A percentile compares a stretch with the other conserved stretches of the same genome.
These are phyloP conservation scores for Coptotermes formosanus DNA, from an alignment of 1,140 invertebrate species.

Conservation along the genomic window DNA sequence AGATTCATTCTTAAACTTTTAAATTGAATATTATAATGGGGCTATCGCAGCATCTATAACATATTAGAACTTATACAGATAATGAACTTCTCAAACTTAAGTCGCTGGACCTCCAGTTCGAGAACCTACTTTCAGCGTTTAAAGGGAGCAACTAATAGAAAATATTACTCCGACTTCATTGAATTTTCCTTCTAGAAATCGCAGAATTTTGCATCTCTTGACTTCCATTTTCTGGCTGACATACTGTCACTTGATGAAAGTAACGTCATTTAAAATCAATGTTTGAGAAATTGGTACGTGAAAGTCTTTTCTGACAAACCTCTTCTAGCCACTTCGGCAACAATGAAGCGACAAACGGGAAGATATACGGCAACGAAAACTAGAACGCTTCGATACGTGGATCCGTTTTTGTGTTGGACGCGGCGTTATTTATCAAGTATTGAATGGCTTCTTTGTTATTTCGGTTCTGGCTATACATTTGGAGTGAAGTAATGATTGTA, in stretches of 20 bases:
- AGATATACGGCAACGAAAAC: too few relatives aligned
- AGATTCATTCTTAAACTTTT: too few relatives aligned
- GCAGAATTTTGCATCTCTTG: not conserved
- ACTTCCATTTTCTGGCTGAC: not conserved
- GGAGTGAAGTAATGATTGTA: too few relatives aligned
- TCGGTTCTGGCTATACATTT: too few relatives aligned
- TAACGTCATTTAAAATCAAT: not conserved
- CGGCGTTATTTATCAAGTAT: too few relatives aligned
- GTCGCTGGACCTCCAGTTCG: not conserved
- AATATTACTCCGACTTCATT: not conserved
- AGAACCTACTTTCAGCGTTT: not conserved
- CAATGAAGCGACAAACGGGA: too few relatives aligned
- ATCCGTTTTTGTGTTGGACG: too few relatives aligned
- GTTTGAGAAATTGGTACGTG: not conserved
- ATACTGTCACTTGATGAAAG: not conserved
- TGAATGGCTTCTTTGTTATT: too few relatives aligned
- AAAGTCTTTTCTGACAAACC: not conserved
- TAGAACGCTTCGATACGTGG: too few relatives aligned
- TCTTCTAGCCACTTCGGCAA: too few relatives aligned
- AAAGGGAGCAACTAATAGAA: not conserved
- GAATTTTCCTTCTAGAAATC: not conserved
- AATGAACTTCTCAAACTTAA: not conserved
- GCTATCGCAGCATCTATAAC: too few relatives aligned
- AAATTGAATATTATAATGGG: too few relatives aligned
- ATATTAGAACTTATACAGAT: not conserved